Evolutionary conservation across 1,140 invertebrate species (phyloP).

Genomic region (Calycopis cecrops): DNA sequence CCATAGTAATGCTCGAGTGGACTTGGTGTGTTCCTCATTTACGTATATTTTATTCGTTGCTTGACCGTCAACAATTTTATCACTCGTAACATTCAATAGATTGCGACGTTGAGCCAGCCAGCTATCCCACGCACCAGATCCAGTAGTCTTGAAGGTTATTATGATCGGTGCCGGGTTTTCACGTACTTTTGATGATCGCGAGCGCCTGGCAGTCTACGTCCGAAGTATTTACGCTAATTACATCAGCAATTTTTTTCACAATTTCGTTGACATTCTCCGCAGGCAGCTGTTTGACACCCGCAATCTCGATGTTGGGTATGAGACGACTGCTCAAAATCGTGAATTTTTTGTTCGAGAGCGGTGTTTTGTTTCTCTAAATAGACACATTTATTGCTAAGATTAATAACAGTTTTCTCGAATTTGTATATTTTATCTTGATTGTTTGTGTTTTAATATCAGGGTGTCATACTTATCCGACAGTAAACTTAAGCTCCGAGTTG

Average conservation of each 20-base stretch:
- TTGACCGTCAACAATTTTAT: too few species aligned
- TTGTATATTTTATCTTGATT: constrained; percentile 16
- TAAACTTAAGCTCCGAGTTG: constrained; percentile 6
- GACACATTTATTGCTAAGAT: constrained; percentile 16
- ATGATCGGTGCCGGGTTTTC: neutral
- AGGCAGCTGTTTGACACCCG: constrained; percentile 19
- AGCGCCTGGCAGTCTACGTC: neutral
- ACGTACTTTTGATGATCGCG: neutral
- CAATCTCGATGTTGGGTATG: constrained; percentile 8
- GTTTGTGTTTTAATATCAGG: constrained; percentile 11
- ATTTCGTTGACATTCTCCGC: constrained; percentile 22
- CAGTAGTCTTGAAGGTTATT: neutral
- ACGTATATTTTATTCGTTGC: too few species aligned
- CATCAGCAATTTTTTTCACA: neutral
- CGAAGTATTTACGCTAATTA: neutral
- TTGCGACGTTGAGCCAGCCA: too few species aligned
- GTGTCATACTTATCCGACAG: constrained; percentile 24
- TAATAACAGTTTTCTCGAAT: constrained; percentile 12
- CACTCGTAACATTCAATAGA: too few species aligned
- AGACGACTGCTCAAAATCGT: constrained; percentile 16
- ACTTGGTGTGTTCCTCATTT: too few species aligned
- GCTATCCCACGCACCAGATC: neutral
- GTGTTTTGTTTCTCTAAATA: constrained; percentile 24
- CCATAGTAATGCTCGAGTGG: too few species aligned
- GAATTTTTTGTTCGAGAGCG: constrained; percentile 19